Base-by-base conservation (phyloP, 64 coral and sea anemone species). In the Porites australiensis region DNA sequence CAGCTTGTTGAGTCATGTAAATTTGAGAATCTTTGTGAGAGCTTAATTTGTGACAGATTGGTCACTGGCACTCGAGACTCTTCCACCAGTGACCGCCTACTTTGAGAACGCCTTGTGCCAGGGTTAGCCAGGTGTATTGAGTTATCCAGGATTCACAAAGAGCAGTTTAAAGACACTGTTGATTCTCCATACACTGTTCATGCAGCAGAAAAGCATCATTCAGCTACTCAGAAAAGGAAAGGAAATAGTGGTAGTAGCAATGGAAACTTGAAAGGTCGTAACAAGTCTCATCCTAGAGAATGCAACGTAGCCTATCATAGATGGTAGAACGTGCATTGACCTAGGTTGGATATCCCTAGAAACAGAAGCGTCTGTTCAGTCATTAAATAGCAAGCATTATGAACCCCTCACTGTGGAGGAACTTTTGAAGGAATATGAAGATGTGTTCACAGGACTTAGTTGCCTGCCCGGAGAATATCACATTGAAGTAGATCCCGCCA, bases 151-250 rank as follows among this genome's bases (percentile, higher is more conserved):
- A 63, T 16, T 6, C 58, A 82, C 79, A 82, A 61, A 18, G 79
- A 82, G 23, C 79, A 82, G 57, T 18, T 82, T 46, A 82, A 63
- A 45, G 79, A 82, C 46, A 27, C 57, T 37, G 77, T 79, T 63
- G 79, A 63, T 44, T 18, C 79, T 6, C 58, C 21, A 44, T 44
- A 64, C 5, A 63, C 51, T 2, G 51, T 79, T 22, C 76, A 79
- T 79, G 76, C 10, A 58, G 51, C 76, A 58, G 51, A 20, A 4
- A 82, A 63, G 27, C n/a, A 80, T n/a, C 0, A 9, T 80, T 55
- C 55, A 9, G 77, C 18, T 16, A 80, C 59, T 4, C 9, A 61
- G 0, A 80, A 55, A 19, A 11, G 54, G n/a, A 80, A n/a, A 8
- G 8, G 22, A 60, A 53, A 16, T 18, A 57, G 7, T 53, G 53